Evolutionary conservation across 1,140 invertebrate species (phyloP), one percentile per base, ranked within the genome.

Genomic region (Drosophila oshimai): DNA sequence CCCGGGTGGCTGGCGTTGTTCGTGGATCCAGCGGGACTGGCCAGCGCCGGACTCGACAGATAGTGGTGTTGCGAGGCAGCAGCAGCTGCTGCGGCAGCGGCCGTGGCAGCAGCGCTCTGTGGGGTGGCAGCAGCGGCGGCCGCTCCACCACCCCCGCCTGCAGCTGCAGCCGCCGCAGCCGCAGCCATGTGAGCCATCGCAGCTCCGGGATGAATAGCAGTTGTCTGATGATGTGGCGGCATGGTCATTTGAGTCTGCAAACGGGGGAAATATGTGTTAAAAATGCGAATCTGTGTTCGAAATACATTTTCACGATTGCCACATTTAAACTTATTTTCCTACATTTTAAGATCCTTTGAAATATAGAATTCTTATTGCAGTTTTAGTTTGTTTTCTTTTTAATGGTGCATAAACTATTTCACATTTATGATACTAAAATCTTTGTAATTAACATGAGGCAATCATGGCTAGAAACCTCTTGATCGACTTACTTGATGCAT

Each of bases 11-110:
- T 64, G 50, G 73, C 95, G 50, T 90, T 91, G 71, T 89, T 90
- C 39, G 95, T 95, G 44, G 96, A 96, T 44, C 96, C 96, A 55
- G 96, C 96, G 73, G 97, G 96, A 84, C 96, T 97, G 71, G 96
- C 96, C 92, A 97, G 92, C 75, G 95, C 95, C 65, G 95, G 96
- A 89, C 95, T 96, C 72, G 95, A 95, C 92, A 96, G 93, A 92
- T 96, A 95, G 92, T 95, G 95, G 73, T 75, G 94, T 61, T 90
- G 89, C 41, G 74, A 58, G 29, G 79, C 84, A 33, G 80, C 88
- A 24, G 83, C 88, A 36, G 88, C 68, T 13, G 79, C 75, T 9
- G 80, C 81, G 13, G 68, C 73, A 15, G 73, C 94, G 88, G 76
- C 80, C 91, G 78, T 62, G 20, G 64, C 53, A 39, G 64, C 65